These are phyloP conservation scores for Corvus cornix DNA, from an alignment of 2,113 vertebrate species.

Conservation along the genomic window DNA sequence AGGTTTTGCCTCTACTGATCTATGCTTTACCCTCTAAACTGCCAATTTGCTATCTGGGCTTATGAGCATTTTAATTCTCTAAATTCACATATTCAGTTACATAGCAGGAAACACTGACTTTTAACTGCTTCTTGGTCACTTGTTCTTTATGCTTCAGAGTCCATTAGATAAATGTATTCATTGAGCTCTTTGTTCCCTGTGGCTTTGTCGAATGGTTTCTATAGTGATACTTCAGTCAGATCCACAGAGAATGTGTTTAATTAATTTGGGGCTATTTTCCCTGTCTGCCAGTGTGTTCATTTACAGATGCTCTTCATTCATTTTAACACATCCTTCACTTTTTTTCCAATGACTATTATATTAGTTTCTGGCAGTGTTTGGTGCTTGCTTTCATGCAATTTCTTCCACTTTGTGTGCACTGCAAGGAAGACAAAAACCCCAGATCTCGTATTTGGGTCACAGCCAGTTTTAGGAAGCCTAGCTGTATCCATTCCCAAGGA, in stretches of 20 bases:
- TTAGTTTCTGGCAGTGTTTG: neutral
- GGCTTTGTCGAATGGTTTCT: constrained; percentile 22
- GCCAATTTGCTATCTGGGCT: neutral
- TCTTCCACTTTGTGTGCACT: neutral
- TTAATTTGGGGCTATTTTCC: neutral
- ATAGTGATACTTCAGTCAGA: constrained; percentile 2
- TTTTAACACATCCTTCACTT: neutral
- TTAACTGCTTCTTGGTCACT: neutral
- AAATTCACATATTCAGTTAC: neutral
- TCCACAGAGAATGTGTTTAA: neutral
- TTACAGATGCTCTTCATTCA: neutral
- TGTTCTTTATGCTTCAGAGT: neutral
- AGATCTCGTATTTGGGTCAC: neutral
- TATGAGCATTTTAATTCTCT: neutral
- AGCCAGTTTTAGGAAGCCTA: neutral
- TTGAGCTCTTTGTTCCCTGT: neutral
- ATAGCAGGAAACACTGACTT: neutral
- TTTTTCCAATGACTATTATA: neutral
- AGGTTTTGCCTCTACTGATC: neutral
- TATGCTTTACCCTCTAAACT: neutral
- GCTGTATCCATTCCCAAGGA: neutral
- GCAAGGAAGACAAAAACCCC: neutral
- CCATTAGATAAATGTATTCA: neutral
- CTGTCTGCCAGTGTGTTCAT: neutral
- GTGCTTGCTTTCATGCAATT: neutral